Evolutionary conservation across 2,888 invertebrate genomes (phyloP).

Genomic region (Clostera curtula): DNA sequence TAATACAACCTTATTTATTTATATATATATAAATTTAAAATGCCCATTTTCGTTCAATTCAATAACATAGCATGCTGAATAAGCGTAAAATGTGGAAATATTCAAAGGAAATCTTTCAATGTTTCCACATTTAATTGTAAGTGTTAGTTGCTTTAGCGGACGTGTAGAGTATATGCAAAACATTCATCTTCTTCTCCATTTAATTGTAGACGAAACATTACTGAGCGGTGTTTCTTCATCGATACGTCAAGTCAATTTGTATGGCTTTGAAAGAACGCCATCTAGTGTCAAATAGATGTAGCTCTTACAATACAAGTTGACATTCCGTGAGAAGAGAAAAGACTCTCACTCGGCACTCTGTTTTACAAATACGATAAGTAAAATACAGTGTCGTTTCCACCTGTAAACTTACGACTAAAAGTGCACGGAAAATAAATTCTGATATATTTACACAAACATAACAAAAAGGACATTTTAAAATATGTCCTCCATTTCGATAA

Average conservation of each 20-base stretch:
- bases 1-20: conserved; percentile 12
- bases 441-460: conserved; percentile 23
- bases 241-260: no score
- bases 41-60: conserved; percentile 63
- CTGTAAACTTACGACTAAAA: conserved; percentile 17
- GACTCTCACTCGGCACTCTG: no score
- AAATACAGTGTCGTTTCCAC: conserved; percentile 6
- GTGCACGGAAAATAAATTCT: conserved; percentile 16
- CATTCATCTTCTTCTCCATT: conserved; percentile 26
- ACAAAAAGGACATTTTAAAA: conserved; percentile 61
- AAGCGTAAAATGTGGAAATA: conserved; percentile 42
- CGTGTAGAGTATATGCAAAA: conserved; percentile 22
- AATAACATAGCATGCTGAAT: conserved; percentile 22
- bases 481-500: conserved; percentile 67
- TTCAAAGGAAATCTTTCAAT: conserved; percentile 39
- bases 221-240: conserved; percentile 10
- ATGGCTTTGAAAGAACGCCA: no score
- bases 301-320: no score
- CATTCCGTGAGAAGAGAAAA: no score
- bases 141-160: conserved; percentile 51
- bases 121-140: conserved; percentile 29
- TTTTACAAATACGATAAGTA: conserved; percentile 23
- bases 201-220: conserved; percentile 13
- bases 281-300: no score
- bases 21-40: conserved; percentile 44